Evolutionary conservation across 1,140 invertebrate genomes (phyloP).

Genomic region (Ceratitis capitata): DNA sequence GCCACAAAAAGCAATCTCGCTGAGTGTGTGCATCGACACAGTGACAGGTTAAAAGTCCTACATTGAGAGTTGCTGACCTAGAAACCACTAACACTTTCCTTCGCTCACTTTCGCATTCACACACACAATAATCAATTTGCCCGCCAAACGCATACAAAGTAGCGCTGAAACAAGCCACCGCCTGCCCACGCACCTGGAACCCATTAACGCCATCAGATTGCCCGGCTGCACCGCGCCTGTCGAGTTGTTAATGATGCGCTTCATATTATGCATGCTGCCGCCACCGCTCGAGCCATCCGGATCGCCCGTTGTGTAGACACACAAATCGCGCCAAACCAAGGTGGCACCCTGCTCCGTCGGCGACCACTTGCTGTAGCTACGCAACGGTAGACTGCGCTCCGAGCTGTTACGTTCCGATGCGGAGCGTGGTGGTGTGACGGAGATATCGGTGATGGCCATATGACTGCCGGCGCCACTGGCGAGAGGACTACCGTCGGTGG

Average conservation of each 20-base stretch:
- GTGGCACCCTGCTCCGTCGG: constrained; percentile 71
- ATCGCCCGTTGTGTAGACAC: constrained; percentile 72
- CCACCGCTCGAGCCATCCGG: constrained; percentile 44
- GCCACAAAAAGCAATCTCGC: constrained; percentile 12
- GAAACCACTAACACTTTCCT: not conserved
- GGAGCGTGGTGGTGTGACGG: not conserved
- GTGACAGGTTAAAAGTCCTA: not conserved
- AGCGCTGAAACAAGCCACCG: no score
- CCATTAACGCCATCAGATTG: constrained; percentile 88
- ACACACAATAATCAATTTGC: not conserved
- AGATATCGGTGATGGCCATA: not conserved
- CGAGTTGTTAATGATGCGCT: constrained; percentile 77
- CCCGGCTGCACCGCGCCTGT: constrained; percentile 82
- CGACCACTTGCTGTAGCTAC: constrained; percentile 68
- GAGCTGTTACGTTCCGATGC: constrained; percentile 58
- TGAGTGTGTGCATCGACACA: not conserved
- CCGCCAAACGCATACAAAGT: not conserved
- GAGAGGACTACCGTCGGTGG: not conserved
- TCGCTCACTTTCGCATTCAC: not conserved
- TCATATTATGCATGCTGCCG: constrained; percentile 64
- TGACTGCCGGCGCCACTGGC: not conserved
- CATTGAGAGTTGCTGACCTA: not conserved
- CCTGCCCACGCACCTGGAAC: constrained; percentile 77
- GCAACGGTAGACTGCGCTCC: constrained; percentile 57
- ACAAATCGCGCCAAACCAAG: constrained; percentile 79